Base-by-base conservation (phyloP, 2,888 invertebrate species). In the Sisyra nigra region DNA sequence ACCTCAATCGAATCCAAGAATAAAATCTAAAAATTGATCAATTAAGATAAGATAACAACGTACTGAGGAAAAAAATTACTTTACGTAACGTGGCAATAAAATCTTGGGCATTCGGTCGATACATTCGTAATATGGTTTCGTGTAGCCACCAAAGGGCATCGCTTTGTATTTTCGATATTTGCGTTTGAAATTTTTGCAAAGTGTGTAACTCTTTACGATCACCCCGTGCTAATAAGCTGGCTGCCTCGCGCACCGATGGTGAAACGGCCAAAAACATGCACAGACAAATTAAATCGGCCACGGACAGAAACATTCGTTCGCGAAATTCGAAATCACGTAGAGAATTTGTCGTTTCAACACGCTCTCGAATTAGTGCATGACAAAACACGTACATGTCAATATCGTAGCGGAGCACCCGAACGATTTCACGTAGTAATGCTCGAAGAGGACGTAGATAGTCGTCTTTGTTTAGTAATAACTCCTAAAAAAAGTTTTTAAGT, bases 61-160 rank as follows among this genome's bases (percentile, higher is more conserved):
- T n/a, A n/a, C n/a, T n/a, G n/a, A n/a, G n/a, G n/a, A 39, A 13
- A 18, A 9, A 11, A 18, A 13, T 19, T 31, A 77, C 73, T 67
- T 88, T 89, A 50, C 86, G 80, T 41, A 89, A 62, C 1, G 80
- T 80, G 52, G 80, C 80, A 51, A 79, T 71, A 55, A 80, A 84
- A 53, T 88, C 88, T 29, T 70, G 69, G 1, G 76, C 65, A 19
- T 72, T 71, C 3, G 88, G 77, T 17, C 76, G 69, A 59, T 81
- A 89, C 48, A 82, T 66, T 45, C 77, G 72, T 40, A 80, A 74
- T 3, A 85, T 89, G 6, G 78, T 72, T 50, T 83, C 83, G 51
- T 88, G 81, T 57, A 96, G 67, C 94, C 94, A 96, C 53, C 76
- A 77, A 1, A 93, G 74, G 19, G 87, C 80, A 54, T 91, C 84